These are phyloP conservation scores for Halictus rubicundus DNA, from an alignment of 1,140 invertebrate genomes.

Conservation along the genomic window DNA sequence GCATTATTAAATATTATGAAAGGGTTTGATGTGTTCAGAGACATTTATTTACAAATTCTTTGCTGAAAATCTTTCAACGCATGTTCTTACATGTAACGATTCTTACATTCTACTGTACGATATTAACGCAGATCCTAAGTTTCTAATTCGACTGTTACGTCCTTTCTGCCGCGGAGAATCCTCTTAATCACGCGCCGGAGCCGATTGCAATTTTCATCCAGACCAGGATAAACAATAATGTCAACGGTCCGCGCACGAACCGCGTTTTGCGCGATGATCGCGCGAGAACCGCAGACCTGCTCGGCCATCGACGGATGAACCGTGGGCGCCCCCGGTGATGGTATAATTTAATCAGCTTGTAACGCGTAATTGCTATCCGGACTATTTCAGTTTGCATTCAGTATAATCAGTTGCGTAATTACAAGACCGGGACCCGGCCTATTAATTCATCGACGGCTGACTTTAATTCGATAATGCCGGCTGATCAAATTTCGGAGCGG, in stretches of 20 bases:
- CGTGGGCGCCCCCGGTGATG: background rate
- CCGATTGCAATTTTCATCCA: background rate
- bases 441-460: constrained; percentile 11
- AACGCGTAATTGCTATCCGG: background rate
- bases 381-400: constrained; percentile 19
- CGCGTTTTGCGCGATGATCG: too few species aligned
- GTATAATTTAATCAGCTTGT: constrained; percentile 31
- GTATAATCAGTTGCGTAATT: constrained; percentile 32
- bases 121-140: too few species aligned
- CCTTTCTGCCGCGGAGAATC: too few species aligned
- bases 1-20: too few species aligned
- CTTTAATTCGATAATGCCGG: background rate
- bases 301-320: background rate
- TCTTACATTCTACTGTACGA: too few species aligned
- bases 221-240: background rate
- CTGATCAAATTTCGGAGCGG: background rate
- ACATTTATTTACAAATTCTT: too few species aligned
- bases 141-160: too few species aligned
- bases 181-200: too few species aligned
- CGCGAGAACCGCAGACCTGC: background rate
- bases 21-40: too few species aligned
- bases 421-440: constrained; percentile 1
- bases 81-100: too few species aligned
- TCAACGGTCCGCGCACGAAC: too few species aligned
- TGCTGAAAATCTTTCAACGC: too few species aligned